Evolutionary conservation across 1,140 invertebrate genomes (phyloP).

Genomic region (Lucilia sericata): DNA sequence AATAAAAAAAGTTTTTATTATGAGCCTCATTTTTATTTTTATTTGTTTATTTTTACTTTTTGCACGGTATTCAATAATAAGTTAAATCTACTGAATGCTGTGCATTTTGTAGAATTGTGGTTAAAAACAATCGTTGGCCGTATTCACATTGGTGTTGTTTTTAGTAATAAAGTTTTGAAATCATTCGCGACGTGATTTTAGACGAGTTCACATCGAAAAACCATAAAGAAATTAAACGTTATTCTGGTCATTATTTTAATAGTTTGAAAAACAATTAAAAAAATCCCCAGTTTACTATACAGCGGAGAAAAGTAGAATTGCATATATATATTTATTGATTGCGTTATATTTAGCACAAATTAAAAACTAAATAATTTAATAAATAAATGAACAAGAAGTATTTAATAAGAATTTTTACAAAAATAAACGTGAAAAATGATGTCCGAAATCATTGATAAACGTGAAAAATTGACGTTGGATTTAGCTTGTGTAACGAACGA

Average conservation of each 20-base stretch:
- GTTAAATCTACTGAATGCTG: too few species aligned
- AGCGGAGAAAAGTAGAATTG: not conserved
- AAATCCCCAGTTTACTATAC: not conserved
- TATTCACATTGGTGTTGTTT: not conserved
- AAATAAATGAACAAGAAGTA: not conserved
- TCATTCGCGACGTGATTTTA: constrained; percentile 41
- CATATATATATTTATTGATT: not conserved
- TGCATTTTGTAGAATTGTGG: constrained; percentile 5
- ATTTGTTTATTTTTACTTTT: not conserved
- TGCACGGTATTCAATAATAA: not conserved
- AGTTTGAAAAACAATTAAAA: constrained; percentile 12
- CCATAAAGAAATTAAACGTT: constrained; percentile 18
- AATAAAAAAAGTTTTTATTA: not conserved
- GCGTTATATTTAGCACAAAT: not conserved
- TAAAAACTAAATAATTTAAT: not conserved
- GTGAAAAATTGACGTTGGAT: not conserved
- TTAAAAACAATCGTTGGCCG: not conserved
- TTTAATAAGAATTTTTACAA: not conserved
- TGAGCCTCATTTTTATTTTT: not conserved
- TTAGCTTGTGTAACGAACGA: not conserved
- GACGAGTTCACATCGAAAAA: constrained; percentile 27
- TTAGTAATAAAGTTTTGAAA: constrained; percentile 3
- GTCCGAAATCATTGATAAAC: not conserved
- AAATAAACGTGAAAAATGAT: not conserved
- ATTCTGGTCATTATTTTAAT: not conserved